Conservation (phyloP, 2,797 vertebrate genomes). For the Notolepis coatsorum region DNA sequence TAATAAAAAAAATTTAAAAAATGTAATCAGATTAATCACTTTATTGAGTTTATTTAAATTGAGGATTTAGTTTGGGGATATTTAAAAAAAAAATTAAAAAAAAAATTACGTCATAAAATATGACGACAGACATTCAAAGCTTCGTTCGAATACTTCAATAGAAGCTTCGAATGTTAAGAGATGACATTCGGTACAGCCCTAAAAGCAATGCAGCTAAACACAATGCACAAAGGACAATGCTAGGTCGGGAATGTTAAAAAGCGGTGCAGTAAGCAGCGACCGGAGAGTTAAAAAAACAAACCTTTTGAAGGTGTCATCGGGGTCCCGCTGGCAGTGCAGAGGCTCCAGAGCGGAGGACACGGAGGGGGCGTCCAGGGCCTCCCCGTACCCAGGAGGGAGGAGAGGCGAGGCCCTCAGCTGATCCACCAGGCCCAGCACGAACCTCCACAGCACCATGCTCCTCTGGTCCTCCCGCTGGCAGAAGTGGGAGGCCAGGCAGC, state of each 20-base stretch:
- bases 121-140: no score
- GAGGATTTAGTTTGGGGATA: no score
- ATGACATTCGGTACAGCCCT: no score
- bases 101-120: no score
- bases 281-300: constrained; percentile 35
- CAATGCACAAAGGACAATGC: neutral
- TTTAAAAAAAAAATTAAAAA: no score
- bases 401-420: constrained; percentile 76
- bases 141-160: no score
- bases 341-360: constrained; percentile 68
- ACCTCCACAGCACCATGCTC: constrained; percentile 75
- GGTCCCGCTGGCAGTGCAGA: constrained; percentile 73
- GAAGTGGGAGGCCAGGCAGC: constrained; percentile 84
- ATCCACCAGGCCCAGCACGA: constrained; percentile 79
- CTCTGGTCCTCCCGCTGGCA: constrained; percentile 79
- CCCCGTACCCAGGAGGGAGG: constrained; percentile 69
- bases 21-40: no score
- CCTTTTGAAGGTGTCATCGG: constrained; percentile 84
- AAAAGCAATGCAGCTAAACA: no score
- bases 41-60: no score
- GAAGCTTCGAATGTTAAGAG: no score
- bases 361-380: constrained; percentile 52
- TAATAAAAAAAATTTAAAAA: no score
- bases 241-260: neutral
- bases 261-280: neutral